Percentiles rank a stretch among this genome's conserved stretches.
Evolutionary conservation across 2,888 invertebrate species (phyloP).

Genomic region (Embidobia sp.): DNA sequence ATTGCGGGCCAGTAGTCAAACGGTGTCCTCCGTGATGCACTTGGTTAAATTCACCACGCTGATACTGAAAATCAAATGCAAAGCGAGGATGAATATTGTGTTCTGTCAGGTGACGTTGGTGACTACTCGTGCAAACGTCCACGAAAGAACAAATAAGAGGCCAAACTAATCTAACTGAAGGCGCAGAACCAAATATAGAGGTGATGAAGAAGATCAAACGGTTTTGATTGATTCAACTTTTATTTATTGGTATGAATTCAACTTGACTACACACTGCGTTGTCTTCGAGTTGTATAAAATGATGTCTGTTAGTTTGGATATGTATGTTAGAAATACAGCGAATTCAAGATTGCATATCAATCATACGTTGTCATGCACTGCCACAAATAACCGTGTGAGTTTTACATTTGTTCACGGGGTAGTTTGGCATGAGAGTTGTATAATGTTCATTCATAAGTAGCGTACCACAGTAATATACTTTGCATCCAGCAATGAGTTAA

Average conservation of each 20-base stretch:
- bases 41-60: slow-evolving; percentile 71
- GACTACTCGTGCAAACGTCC: slow-evolving; percentile 49
- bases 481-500: slow-evolving; percentile 9
- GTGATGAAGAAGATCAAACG: slow-evolving; percentile 51
- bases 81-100: slow-evolving; percentile 27
- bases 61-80: slow-evolving; percentile 70
- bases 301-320: slow-evolving; percentile 28
- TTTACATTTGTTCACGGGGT: slow-evolving; percentile 20
- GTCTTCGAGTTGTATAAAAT: slow-evolving; percentile 23
- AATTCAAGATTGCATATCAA: slow-evolving; percentile 6
- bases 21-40: slow-evolving; percentile 76
- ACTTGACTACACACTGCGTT: slow-evolving; percentile 37
- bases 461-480: slow-evolving; percentile 26
- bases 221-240: slow-evolving; percentile 29
- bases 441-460: slow-evolving; percentile 24
- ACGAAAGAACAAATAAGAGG: slow-evolving; percentile 38
- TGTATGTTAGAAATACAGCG: slow-evolving; percentile 31
- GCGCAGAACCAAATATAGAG: slow-evolving; percentile 24
- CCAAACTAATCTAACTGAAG: too few relatives aligned
- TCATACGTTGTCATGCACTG: slow-evolving; percentile 40
- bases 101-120: not conserved
- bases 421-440: slow-evolving; percentile 13
- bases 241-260: slow-evolving; percentile 35
- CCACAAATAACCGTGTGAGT: slow-evolving; percentile 14
- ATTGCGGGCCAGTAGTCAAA: slow-evolving; percentile 72